phyloP scores from a whole-genome alignment of 2,113 vertebrate species.

The Euleptes europaea region DNA sequence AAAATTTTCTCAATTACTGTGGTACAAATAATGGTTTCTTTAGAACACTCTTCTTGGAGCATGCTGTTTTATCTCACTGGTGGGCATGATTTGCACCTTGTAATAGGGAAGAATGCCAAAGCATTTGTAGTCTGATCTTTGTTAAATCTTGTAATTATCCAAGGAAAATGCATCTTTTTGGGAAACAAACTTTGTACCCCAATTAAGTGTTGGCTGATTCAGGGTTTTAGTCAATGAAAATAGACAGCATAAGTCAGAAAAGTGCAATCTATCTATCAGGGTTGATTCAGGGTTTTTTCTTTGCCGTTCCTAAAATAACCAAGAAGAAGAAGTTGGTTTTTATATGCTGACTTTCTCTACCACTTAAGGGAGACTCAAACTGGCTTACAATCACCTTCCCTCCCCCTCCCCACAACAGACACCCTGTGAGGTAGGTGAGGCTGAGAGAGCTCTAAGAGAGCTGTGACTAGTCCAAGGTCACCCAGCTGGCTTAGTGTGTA shows the following conservation, averaged over 20 bases:
- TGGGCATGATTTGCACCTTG: not conserved
- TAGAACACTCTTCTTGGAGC: not conserved
- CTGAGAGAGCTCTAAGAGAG: too few relatives aligned
- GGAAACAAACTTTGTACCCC: not conserved
- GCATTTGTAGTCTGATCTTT: not conserved
- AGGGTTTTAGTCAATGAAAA: too few relatives aligned
- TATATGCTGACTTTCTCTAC: too few relatives aligned
- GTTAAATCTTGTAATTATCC: not conserved
- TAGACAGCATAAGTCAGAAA: too few relatives aligned
- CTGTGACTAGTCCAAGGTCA: too few relatives aligned
- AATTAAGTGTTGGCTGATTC: not conserved
- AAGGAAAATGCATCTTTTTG: not conserved
- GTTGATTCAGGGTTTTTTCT: not conserved
- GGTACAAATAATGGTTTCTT: not conserved
- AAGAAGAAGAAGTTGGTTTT: too few relatives aligned
- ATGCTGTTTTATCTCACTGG: not conserved
- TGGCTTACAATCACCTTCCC: too few relatives aligned
- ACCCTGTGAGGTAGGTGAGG: too few relatives aligned
- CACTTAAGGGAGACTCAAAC: too few relatives aligned
- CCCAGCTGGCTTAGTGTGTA: too few relatives aligned
- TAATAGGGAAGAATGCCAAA: not conserved
- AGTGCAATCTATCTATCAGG: too few relatives aligned
- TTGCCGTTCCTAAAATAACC: not conserved
- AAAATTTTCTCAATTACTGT: not conserved
- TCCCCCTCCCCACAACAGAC: too few relatives aligned